Base-by-base conservation (phyloP, 2,797 vertebrate genomes). In the Gymnoscopelus braueri region DNA sequence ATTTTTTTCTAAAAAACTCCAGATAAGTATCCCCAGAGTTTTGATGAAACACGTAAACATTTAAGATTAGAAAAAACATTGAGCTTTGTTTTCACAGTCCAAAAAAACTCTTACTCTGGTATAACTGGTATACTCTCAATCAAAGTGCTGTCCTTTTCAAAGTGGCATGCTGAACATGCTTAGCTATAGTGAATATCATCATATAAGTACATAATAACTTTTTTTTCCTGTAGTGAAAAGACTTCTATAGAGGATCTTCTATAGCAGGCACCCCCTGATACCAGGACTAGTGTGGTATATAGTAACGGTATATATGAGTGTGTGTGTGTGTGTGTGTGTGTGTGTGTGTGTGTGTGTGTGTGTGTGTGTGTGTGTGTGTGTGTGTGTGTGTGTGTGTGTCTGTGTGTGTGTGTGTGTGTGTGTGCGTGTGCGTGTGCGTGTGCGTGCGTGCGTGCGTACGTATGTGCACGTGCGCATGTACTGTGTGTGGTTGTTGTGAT, bases 201-300 rank as follows among this genome's bases (percentile, higher is more conserved):
- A 58, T 11, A 1, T 58, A 53, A 50, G 12, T 49, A 48, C 9
- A 60, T 13, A 35, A 71, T 7, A 39, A 39, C 39, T 39, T 69
- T 69, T 47, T 78, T 66, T 1, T 79, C 75, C 92, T 94, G 92
- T 90, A 93, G 93, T 94, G 93, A 94, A 94, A 94, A 94, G 93
- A 94, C 93, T 89, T 93, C 93, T 94, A 94, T 94, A 94, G 93
- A 94, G 90, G 87, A 92, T 88, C 80, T 85, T 93, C 93, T 94
- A 94, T 94, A 94, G 93, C 71, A 72, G 83, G 87, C 92, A 93
- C 88, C 92, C 84, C 86, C 91, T 93, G 93, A 94, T 93, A 82
- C 69, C 89, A 92, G 90, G 83, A 86, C 74, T 64, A 47, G 60
- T 11, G 23, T 70, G 9, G 8, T 8, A 63, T 63, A 35, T 74